These are phyloP conservation scores for Monopis laevigella DNA, from an alignment of 2,888 invertebrate genomes.

Conservation along the genomic window DNA sequence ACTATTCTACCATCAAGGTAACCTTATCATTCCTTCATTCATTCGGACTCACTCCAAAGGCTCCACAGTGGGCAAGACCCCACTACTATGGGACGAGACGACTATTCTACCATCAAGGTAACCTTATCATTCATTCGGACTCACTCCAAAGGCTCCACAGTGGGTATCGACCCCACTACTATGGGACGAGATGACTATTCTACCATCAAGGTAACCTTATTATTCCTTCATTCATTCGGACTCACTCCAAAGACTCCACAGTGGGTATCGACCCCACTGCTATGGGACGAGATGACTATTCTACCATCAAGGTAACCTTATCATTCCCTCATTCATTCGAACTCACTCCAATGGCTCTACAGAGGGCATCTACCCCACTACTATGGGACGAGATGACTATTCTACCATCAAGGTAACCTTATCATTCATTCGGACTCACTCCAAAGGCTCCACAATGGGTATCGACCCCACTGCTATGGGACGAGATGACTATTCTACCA, in stretches of 20 bases:
- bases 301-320: slow-evolving; percentile 45
- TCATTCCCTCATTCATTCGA: no score
- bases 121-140: no score
- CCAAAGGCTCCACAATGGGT: slow-evolving; percentile 78
- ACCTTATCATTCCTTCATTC: no score
- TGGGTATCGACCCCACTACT: slow-evolving; percentile 83
- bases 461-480: slow-evolving; percentile 80
- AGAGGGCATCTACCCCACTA: slow-evolving; percentile 82
- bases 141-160: slow-evolving; percentile 73
- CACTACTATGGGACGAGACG: no score
- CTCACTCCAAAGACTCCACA: no score
- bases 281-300: slow-evolving; percentile 73
- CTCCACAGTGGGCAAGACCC: no score
- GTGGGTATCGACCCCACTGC: slow-evolving; percentile 85
- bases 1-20: slow-evolving; percentile 66
- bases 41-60: no score
- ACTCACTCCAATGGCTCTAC: no score
- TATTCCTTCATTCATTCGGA: no score
- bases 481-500: slow-evolving; percentile 69
- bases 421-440: no score
- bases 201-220: slow-evolving; percentile 44
- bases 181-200: slow-evolving; percentile 74
- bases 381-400: slow-evolving; percentile 75
- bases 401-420: slow-evolving; percentile 47
- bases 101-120: no score